These are phyloP conservation scores for Saimiri boliviensis DNA, from an alignment of 2,113 vertebrate genomes.

Conservation along the genomic window DNA sequence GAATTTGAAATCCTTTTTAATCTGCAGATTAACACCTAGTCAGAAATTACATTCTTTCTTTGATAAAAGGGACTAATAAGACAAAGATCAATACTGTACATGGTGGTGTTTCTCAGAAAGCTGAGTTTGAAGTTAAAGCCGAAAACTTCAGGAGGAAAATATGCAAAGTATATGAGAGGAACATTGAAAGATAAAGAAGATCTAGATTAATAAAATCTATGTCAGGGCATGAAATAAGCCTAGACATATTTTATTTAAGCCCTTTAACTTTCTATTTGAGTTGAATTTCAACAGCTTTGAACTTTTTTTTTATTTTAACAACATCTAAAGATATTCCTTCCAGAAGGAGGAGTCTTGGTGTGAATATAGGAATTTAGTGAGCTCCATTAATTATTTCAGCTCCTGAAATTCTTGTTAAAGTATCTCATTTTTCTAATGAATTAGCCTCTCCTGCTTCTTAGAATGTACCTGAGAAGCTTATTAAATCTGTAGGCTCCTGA, in stretches of 20 bases:
- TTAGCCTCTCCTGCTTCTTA: not conserved
- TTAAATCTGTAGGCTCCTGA: not conserved
- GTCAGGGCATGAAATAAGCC: slow-evolving; percentile 42
- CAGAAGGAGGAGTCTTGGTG: not conserved
- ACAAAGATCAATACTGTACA: slow-evolving; percentile 43
- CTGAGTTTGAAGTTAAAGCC: slow-evolving; percentile 25
- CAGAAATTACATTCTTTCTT: slow-evolving; percentile 24
- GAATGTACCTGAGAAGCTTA: not conserved
- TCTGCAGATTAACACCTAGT: slow-evolving; percentile 46
- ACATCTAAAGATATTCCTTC: slow-evolving; percentile 40
- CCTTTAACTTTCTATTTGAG: slow-evolving; percentile 56
- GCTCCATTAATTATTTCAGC: not conserved
- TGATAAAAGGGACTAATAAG: slow-evolving; percentile 42
- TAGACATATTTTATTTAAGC: slow-evolving; percentile 56
- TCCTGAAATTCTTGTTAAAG: not conserved
- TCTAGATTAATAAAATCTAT: slow-evolving; percentile 44
- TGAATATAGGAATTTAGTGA: not conserved
- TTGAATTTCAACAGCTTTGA: slow-evolving; percentile 58
- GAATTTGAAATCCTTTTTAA: slow-evolving; percentile 46
- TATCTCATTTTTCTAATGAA: not conserved
- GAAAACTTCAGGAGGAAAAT: not conserved
- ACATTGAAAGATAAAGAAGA: slow-evolving; percentile 54
- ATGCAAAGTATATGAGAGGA: slow-evolving; percentile 1
- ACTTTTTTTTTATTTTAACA: not conserved
- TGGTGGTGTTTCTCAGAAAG: slow-evolving; percentile 1